A percentile compares a stretch with the other conserved stretches of the same genome.
Evolutionary conservation across 2,797 vertebrate species (phyloP).

Genomic region (Bradypus variegatus): DNA sequence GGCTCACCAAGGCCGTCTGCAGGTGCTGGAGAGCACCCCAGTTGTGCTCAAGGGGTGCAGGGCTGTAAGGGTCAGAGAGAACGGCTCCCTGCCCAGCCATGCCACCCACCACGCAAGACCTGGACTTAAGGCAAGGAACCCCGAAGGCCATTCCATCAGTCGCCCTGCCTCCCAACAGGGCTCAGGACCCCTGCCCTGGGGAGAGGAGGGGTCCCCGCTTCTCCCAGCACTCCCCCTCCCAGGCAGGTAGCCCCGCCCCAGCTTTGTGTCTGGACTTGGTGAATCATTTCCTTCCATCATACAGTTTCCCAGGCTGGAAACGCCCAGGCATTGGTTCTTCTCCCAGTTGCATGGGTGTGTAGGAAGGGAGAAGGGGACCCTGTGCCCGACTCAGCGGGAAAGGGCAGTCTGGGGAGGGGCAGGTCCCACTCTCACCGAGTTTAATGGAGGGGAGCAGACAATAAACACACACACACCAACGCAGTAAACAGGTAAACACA

Average conservation of each 20-base stretch:
- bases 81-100: rapidly evolving
- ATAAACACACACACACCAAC: too few species aligned
- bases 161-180: background rate
- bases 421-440: background rate
- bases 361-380: background rate
- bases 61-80: background rate
- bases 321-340: rapidly evolving
- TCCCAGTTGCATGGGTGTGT: background rate
- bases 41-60: rapidly evolving
- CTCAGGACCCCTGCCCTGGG: background rate
- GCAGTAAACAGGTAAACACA: background rate
- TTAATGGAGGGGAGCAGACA: background rate
- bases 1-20: background rate
- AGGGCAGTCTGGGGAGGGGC: rapidly evolving
- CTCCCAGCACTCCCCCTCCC: background rate
- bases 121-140: background rate
- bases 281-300: too few species aligned
- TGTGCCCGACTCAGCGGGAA: background rate
- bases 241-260: background rate
- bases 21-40: background rate
- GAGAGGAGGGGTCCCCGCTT: rapidly evolving
- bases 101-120: background rate
- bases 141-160: background rate
- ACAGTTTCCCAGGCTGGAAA: background rate
- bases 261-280: background rate